phyloP scores from a whole-genome alignment of 2,113 vertebrate species.

The Egretta garzetta region DNA sequence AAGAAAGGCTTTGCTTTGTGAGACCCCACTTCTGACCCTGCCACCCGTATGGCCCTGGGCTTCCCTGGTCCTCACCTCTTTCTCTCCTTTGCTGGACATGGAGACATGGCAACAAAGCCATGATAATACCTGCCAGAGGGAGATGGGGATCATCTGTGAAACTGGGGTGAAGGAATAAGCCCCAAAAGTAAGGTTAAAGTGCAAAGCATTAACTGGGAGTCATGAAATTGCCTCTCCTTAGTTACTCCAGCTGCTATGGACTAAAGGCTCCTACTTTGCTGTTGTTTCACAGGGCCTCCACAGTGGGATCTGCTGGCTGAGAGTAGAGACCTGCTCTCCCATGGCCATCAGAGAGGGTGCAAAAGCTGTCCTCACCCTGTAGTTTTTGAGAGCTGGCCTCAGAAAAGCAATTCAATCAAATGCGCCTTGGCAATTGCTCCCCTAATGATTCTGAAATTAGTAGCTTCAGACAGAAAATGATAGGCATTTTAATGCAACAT shows the following conservation, averaged over 20 bases:
- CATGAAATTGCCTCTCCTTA: not conserved
- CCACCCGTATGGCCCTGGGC: not conserved
- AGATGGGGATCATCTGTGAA: not conserved
- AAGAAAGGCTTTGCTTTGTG: not conserved
- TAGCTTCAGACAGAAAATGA: conserved; percentile 50
- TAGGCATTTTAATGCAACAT: conserved; percentile 34
- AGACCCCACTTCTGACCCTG: not conserved
- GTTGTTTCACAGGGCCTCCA: not conserved
- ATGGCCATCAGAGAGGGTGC: not conserved
- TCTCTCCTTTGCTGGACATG: not conserved
- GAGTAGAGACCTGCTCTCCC: not conserved
- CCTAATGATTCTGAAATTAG: conserved; percentile 61
- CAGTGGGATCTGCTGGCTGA: not conserved
- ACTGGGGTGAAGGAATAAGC: not conserved
- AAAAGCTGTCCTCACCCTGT: not conserved
- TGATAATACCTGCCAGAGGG: not conserved
- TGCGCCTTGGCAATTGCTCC: not conserved
- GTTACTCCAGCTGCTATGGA: not conserved
- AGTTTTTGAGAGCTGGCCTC: not conserved
- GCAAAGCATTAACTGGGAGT: not conserved
- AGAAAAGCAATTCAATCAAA: not conserved
- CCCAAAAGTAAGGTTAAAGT: not conserved
- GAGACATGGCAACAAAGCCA: not conserved
- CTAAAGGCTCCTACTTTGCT: not conserved
- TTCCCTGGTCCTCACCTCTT: not conserved